Evolutionary conservation across 2,113 vertebrate genomes (phyloP).

Genomic region (Excalfactoria chinensis): DNA sequence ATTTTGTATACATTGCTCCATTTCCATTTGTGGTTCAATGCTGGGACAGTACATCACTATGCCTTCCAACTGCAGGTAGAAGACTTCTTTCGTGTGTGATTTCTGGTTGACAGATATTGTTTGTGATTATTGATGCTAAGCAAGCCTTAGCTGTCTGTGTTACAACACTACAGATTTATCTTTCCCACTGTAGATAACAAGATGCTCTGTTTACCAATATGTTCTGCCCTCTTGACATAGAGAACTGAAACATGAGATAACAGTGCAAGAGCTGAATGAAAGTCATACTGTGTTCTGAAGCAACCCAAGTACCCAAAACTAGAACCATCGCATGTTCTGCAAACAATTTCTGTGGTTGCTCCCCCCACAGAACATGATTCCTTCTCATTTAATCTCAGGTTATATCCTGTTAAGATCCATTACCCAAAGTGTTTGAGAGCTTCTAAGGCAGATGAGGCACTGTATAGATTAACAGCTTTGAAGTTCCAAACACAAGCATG

Average conservation of each 20-base stretch:
- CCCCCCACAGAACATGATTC: neutral
- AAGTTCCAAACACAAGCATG: fast-evolving
- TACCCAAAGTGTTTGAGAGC: neutral
- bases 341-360: neutral
- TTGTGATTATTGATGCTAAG: neutral
- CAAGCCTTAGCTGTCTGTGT: neutral
- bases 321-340: neutral
- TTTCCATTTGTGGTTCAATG: neutral
- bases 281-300: neutral
- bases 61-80: neutral
- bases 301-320: neutral
- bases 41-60: neutral
- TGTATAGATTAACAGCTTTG: neutral
- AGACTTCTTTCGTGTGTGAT: neutral
- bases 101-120: neutral
- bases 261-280: neutral
- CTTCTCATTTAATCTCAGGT: neutral
- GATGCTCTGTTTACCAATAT: neutral
- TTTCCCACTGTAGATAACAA: neutral
- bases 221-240: neutral
- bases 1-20: neutral
- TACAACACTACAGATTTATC: neutral
- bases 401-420: neutral
- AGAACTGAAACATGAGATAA: neutral
- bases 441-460: neutral